Percentiles rank a stretch among this genome's conserved stretches.
Evolutionary conservation across 2,888 invertebrate genomes (phyloP).

Genomic region (Adelphocoris suturalis): DNA sequence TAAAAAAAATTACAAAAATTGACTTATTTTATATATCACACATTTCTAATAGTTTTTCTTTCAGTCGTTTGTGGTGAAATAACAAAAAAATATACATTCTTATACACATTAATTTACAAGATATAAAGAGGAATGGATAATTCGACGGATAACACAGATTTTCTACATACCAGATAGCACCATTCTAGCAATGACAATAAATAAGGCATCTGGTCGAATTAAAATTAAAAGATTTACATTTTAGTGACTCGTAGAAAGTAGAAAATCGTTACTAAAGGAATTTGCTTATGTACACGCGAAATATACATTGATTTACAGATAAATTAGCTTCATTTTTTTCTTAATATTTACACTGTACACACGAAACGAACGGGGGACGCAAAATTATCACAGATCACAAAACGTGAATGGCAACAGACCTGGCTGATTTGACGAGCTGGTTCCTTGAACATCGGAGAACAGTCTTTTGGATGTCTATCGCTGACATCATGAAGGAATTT

Average conservation of each 20-base stretch:
- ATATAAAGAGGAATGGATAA: slow-evolving; percentile 41
- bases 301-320: slow-evolving; percentile 71
- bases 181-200: slow-evolving; percentile 64
- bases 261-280: slow-evolving; percentile 22
- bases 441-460: slow-evolving; percentile 41
- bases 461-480: slow-evolving; percentile 45
- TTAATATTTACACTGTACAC: slow-evolving; percentile 67
- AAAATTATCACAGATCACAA: slow-evolving; percentile 73
- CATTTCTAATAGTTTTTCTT: slow-evolving; percentile 72
- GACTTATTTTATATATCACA: slow-evolving; percentile 74
- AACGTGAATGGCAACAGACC: slow-evolving; percentile 68
- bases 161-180: slow-evolving; percentile 71
- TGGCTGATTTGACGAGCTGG: slow-evolving; percentile 4
- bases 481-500: slow-evolving; percentile 25
- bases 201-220: slow-evolving; percentile 71
- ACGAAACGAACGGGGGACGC: slow-evolving; percentile 68
- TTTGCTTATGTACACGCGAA: slow-evolving; percentile 68
- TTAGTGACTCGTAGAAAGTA: slow-evolving; percentile 70
- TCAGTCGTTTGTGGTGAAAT: slow-evolving; percentile 74
- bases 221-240: slow-evolving; percentile 69
- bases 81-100: slow-evolving; percentile 53
- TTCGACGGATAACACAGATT: slow-evolving; percentile 39
- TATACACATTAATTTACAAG: slow-evolving; percentile 50
- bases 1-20: slow-evolving; percentile 74
- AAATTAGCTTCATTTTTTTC: slow-evolving; percentile 68